These are phyloP conservation scores for Drosophila burlai DNA, from an alignment of 1,140 invertebrate genomes.

Conservation along the genomic window DNA sequence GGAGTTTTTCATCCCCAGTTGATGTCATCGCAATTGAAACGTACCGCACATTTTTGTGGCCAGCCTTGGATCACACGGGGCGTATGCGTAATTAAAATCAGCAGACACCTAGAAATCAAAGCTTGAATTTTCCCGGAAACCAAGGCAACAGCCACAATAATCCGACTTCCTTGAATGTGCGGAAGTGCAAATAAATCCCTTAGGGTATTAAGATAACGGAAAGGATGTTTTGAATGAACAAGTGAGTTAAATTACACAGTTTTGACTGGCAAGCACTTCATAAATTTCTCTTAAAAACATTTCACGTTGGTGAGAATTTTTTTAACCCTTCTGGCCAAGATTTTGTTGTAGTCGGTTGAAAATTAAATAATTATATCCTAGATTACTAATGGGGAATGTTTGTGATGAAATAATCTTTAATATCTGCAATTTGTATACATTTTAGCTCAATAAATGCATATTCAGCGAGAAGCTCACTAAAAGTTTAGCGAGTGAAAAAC, in stretches of 20 bases:
- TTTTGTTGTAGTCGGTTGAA: neutral
- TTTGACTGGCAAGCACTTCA: too few species aligned
- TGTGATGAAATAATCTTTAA: neutral
- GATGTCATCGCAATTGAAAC: conserved; percentile 20
- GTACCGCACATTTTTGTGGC: conserved; percentile 25
- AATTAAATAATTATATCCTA: too few species aligned
- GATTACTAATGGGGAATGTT: neutral
- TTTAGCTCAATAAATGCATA: neutral
- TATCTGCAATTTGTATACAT: neutral
- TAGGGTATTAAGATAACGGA: neutral
- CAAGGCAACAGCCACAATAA: conserved; percentile 6
- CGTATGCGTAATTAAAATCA: conserved; percentile 43
- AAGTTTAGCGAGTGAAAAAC: conserved; percentile 9
- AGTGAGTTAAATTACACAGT: neutral
- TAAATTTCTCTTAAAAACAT: neutral
- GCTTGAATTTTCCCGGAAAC: neutral
- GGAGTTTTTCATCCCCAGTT: neutral
- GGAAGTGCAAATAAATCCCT: neutral
- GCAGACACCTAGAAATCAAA: conserved; percentile 12
- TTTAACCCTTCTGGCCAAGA: neutral
- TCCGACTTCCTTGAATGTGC: conserved; percentile 1
- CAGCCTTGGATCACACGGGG: neutral
- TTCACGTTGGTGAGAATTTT: neutral
- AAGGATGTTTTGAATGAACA: neutral
- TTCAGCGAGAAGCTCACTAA: neutral